These are phyloP conservation scores for Argyresthia albistria DNA, from an alignment of 2,888 invertebrate species.

Conservation along the genomic window DNA sequence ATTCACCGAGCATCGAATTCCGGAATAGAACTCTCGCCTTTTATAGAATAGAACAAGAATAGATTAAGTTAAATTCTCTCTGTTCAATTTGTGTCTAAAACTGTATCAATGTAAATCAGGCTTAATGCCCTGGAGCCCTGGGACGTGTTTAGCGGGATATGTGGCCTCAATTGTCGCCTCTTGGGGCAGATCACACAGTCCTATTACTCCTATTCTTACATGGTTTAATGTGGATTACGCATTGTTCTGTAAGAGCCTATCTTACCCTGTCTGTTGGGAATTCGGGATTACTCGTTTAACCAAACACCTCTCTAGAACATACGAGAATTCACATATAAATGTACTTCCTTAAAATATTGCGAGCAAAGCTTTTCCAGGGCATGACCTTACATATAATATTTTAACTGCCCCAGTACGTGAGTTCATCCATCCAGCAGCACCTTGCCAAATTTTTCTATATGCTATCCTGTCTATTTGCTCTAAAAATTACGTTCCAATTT, in stretches of 20 bases:
- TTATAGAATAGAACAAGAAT: background rate
- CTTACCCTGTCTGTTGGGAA: background rate
- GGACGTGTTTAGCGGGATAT: slow-evolving; percentile 37
- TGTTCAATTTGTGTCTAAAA: slow-evolving; percentile 29
- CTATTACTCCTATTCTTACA: background rate
- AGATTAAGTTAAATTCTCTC: background rate
- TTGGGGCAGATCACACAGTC: slow-evolving; percentile 8
- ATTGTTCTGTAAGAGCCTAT: background rate
- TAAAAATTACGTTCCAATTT: no score
- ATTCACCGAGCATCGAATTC: no score
- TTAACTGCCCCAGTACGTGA: no score
- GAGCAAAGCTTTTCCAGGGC: no score
- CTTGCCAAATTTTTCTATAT: no score
- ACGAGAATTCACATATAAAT: no score
- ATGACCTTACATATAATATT: no score
- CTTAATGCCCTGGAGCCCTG: slow-evolving; percentile 21
- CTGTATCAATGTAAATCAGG: background rate
- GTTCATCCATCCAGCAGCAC: no score
- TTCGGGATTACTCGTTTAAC: background rate
- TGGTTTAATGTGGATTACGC: slow-evolving; percentile 1
- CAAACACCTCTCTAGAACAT: no score
- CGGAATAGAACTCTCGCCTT: no score
- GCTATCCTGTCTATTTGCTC: no score
- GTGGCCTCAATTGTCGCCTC: slow-evolving; percentile 23
- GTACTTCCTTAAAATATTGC: no score